Conservation (phyloP, 1,140 invertebrate species). For the Aphelinus atriplicis region DNA sequence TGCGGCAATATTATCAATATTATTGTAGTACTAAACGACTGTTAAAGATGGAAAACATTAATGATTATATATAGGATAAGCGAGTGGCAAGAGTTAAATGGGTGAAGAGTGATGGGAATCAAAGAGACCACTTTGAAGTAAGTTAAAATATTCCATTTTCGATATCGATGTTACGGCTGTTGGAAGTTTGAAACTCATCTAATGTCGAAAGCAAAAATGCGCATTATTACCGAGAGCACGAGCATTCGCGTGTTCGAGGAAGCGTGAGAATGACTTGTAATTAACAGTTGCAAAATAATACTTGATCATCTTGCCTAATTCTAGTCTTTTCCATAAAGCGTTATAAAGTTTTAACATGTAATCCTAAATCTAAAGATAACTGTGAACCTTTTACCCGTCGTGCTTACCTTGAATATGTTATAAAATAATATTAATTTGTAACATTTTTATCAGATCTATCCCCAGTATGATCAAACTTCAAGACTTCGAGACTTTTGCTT, state of each 20-base stretch:
- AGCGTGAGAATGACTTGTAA: slow-evolving; percentile 33
- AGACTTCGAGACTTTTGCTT: too few species aligned
- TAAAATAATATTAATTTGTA: slow-evolving; percentile 18
- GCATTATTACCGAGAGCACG: slow-evolving; percentile 1
- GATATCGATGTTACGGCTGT: slow-evolving; percentile 12
- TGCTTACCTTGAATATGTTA: slow-evolving; percentile 9
- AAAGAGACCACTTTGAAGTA: slow-evolving; percentile 26
- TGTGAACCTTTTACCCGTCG: slow-evolving; percentile 21
- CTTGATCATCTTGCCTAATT: slow-evolving; percentile 52
- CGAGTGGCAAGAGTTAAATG: slow-evolving; percentile 4
- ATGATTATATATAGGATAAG: neutral
- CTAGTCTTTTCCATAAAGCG: slow-evolving; percentile 49
- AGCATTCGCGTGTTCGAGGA: slow-evolving; percentile 15
- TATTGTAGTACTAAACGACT: slow-evolving; percentile 24
- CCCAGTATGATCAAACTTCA: too few species aligned
- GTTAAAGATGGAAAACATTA: slow-evolving; percentile 14
- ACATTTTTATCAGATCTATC: slow-evolving; percentile 14
- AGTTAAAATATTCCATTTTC: slow-evolving; percentile 25
- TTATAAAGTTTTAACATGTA: slow-evolving; percentile 44
- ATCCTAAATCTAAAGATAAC: slow-evolving; percentile 36
- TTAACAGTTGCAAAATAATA: slow-evolving; percentile 34
- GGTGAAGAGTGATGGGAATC: neutral
- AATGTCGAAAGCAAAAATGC: neutral
- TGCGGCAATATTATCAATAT: slow-evolving; percentile 22
- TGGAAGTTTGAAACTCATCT: slow-evolving; percentile 15